Base-by-base conservation (phyloP, 2,797 vertebrate genomes). In the Lacerta bilineata region DNA sequence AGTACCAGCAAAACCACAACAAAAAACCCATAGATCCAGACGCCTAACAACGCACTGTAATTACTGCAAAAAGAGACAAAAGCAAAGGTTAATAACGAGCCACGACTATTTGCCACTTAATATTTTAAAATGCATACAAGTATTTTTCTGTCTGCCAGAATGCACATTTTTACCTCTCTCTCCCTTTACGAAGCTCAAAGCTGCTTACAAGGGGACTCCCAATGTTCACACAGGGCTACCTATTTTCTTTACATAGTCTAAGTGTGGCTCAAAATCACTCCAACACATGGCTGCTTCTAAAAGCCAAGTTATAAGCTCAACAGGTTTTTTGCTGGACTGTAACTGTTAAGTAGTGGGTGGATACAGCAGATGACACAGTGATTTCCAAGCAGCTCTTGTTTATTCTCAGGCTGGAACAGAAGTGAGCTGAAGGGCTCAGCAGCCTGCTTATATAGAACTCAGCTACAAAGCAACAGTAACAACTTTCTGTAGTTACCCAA, bases 1-100 rank as follows among this genome's bases (percentile, higher is more conserved):
- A 99, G 95, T 3, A 98, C 96, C 95, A 99, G 97, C 95, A 99
- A 96, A 93, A 98, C 96, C 96, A 99, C 96, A 95, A 99, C 98
- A 80, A 99, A 98, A 95, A 99, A 99, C 89, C 99, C 99, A 39
- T 99, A 99, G 96, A 99, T 98, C 99, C 99, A 99, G 95, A 99
- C 99, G 8, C 99, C 99, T 9, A 99, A 93, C 93, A 99, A 95
- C 1, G 99, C 99, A 0, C 98, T 98, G 96, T 99, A 99, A 94
- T 99, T 99, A 95, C 99, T 99, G 83, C 88, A 90, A 91, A 83
- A 92, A 94, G 7, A 87, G 15, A 77, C 25, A 87, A 91, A 91
- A 91, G 59, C 11, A 77, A 69, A 61, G 39, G 69, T 89, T 80
- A 64, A 74, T 4, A 69, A 84, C 23, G 25, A 20, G 13, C 8